Evolutionary conservation across 2,113 vertebrate species (phyloP).

Genomic region (Tangachromis dhanisi): DNA sequence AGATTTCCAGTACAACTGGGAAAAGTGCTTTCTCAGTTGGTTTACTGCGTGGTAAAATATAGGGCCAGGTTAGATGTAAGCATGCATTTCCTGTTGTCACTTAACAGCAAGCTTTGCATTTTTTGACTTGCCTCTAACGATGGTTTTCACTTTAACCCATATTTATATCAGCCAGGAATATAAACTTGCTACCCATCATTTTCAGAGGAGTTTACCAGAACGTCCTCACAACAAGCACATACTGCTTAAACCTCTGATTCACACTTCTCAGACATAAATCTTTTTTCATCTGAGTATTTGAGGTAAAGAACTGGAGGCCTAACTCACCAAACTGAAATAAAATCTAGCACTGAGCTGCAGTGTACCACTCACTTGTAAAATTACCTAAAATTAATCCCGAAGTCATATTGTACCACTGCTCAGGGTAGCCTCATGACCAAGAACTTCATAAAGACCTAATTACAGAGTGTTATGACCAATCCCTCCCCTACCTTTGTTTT

Average conservation of each 20-base stretch:
- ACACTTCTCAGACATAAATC: neutral
- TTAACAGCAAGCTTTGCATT: neutral
- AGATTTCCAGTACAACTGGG: neutral
- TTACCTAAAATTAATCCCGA: conserved; percentile 47
- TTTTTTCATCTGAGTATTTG: conserved; percentile 4
- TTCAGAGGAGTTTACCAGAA: neutral
- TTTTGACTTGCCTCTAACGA: neutral
- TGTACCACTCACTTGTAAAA: neutral
- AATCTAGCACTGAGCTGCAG: conserved; percentile 24
- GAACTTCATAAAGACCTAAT: conserved; percentile 22
- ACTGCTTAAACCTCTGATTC: neutral
- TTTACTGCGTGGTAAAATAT: neutral
- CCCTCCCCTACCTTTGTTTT: neutral
- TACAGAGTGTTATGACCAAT: conserved; percentile 9
- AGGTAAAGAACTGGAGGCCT: conserved; percentile 6
- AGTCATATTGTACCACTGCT: neutral
- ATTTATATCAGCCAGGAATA: neutral
- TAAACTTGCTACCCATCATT: neutral
- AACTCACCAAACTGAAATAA: conserved; percentile 14
- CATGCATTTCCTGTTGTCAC: neutral
- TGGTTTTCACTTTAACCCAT: neutral
- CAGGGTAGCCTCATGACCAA: neutral
- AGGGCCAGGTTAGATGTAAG: neutral
- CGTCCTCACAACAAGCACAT: neutral
- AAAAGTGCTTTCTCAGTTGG: neutral